phyloP scores from a whole-genome alignment of 2,797 vertebrate genomes.

The Sebastolobus alascanus region DNA sequence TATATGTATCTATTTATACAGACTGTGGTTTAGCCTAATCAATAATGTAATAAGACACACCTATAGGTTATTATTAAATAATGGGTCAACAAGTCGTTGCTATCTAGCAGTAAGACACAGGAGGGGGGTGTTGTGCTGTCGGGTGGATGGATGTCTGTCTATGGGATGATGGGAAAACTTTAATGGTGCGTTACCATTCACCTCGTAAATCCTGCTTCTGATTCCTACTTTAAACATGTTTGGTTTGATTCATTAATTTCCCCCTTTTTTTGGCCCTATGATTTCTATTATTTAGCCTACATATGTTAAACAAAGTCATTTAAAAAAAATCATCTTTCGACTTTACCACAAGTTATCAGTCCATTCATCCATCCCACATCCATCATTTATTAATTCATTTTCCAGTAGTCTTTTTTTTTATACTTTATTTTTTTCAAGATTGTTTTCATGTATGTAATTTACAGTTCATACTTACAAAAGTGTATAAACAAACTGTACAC shows the following conservation, averaged over 20 bases:
- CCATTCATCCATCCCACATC: neutral
- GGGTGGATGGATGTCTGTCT: conserved; percentile 26
- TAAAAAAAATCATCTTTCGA: neutral
- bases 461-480: too few relatives aligned
- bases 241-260: neutral
- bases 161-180: conserved; percentile 43
- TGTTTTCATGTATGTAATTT: too few relatives aligned
- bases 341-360: neutral
- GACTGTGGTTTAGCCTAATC: neutral
- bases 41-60: neutral
- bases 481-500: too few relatives aligned
- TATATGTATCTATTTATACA: neutral
- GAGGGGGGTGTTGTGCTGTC: conserved; percentile 80
- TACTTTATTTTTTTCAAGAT: too few relatives aligned
- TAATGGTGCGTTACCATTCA: conserved; percentile 45
- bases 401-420: neutral
- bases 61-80: neutral
- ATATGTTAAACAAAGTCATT: neutral
- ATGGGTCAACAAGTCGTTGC: conserved; percentile 52
- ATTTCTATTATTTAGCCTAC: accelerated
- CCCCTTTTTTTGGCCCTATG: too few relatives aligned
- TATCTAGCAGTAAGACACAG: conserved; percentile 76
- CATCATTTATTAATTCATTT: neutral
- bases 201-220: conserved; percentile 37
- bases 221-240: neutral